Percentiles rank a stretch among this genome's conserved stretches.
phyloP scores from a whole-genome alignment of 2,888 invertebrate species.

The Nemurella pictetii region DNA sequence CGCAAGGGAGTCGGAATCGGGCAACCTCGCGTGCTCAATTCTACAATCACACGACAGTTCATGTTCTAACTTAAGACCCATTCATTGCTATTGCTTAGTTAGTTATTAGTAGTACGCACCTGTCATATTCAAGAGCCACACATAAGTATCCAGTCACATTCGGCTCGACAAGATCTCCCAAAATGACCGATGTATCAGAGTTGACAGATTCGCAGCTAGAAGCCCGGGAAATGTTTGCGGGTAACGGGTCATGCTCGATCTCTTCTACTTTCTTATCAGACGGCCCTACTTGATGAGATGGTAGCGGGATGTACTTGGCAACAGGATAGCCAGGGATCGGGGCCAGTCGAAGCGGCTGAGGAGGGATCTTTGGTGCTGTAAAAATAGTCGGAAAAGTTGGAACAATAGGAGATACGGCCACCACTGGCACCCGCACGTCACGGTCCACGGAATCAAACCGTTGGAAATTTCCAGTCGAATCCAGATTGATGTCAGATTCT shows the following conservation, averaged over 20 bases:
- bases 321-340: constrained; percentile 49
- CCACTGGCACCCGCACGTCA: constrained; percentile 57
- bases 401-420: constrained; percentile 51
- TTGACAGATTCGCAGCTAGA: constrained; percentile 80
- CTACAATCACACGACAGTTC: too few species aligned
- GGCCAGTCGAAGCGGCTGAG: constrained; percentile 67
- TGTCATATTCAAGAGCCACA: constrained; percentile 76
- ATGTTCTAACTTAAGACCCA: too few species aligned
- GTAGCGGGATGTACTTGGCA: constrained; percentile 35
- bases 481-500: constrained; percentile 65
- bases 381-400: constrained; percentile 1
- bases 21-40: too few species aligned
- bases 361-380: constrained; percentile 46
- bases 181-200: constrained; percentile 74
- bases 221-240: constrained; percentile 62
- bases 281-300: constrained; percentile 4
- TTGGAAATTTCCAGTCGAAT: constrained; percentile 65
- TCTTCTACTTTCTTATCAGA: constrained; percentile 22
- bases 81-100: neutral
- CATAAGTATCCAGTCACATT: constrained; percentile 75
- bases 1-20: too few species aligned
- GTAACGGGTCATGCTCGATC: constrained; percentile 27
- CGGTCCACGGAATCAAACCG: constrained; percentile 66
- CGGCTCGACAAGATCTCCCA: constrained; percentile 70
- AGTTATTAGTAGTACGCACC: constrained; percentile 54